Conservation (phyloP, 1,140 invertebrate species). For the Phortica variegata region DNA sequence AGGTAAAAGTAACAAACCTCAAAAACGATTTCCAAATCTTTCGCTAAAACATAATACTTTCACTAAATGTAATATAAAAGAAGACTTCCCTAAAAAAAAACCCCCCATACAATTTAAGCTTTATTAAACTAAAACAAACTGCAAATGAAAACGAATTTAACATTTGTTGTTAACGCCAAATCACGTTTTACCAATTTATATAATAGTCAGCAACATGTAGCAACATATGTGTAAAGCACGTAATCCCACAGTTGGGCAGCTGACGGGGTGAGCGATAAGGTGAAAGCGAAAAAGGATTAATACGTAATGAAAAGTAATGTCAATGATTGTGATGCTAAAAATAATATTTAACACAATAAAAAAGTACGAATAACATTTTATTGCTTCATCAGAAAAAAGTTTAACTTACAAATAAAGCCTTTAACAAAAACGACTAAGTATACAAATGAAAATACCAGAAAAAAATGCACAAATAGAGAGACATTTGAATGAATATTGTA, state of each 20-base stretch:
- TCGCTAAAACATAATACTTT: too few species aligned
- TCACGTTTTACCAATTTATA: conserved; percentile 41
- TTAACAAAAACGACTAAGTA: not conserved
- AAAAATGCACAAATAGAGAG: conserved; percentile 1
- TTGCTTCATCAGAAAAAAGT: conserved; percentile 22
- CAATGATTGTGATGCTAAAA: conserved; percentile 19
- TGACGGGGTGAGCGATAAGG: too few species aligned
- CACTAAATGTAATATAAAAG: too few species aligned
- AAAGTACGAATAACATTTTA: conserved; percentile 15
- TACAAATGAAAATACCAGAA: not conserved
- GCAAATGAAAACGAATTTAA: conserved; percentile 34
- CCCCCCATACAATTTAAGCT: too few species aligned
- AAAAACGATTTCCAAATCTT: too few species aligned
- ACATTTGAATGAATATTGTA: conserved; percentile 10
- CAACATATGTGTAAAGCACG: conserved; percentile 22
- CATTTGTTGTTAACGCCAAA: conserved; percentile 34
- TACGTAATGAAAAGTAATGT: conserved; percentile 4
- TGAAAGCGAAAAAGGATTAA: too few species aligned
- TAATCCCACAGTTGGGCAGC: too few species aligned
- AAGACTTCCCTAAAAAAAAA: too few species aligned
- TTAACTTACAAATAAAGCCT: not conserved
- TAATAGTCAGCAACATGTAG: conserved; percentile 34
- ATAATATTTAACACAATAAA: conserved; percentile 29
- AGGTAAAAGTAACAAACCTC: too few species aligned
- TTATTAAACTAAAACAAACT: too few species aligned